A percentile compares a stretch with the other conserved stretches of the same genome.
Evolutionary conservation across 2,797 vertebrate genomes (phyloP).

Genomic region (Momotus momota): DNA sequence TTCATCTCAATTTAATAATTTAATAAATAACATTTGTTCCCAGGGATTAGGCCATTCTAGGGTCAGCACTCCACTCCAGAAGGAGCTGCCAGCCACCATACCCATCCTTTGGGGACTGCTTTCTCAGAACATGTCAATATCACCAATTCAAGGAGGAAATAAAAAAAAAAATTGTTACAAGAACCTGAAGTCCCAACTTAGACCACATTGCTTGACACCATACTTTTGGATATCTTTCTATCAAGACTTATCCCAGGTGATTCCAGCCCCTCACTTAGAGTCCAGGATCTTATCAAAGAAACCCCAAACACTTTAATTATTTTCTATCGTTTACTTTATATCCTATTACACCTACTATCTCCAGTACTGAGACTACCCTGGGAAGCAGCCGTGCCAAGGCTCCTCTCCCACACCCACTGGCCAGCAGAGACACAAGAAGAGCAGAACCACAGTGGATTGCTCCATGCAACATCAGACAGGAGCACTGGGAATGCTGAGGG

Average conservation of each 20-base stretch:
- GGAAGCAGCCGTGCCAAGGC: neutral
- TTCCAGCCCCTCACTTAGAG: neutral
- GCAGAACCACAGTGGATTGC: neutral
- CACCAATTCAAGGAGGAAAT: neutral
- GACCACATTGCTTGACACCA: neutral
- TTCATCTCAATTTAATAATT: constrained; percentile 11
- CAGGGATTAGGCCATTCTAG: neutral
- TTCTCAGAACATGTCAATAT: neutral
- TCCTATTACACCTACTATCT: neutral
- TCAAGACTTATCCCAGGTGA: neutral
- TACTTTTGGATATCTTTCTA: neutral
- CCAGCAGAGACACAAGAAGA: neutral
- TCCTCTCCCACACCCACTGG: neutral
- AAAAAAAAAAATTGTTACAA: neutral
- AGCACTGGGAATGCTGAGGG: neutral
- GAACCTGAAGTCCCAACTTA: neutral
- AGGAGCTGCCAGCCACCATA: neutral
- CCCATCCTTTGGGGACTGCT: neutral
- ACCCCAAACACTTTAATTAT: neutral
- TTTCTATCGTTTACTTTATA: neutral
- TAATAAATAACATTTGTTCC: neutral
- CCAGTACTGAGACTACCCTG: neutral
- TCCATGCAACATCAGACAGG: neutral
- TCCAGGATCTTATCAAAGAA: neutral
- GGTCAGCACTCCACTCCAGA: neutral